A percentile compares a stretch with the other conserved stretches of the same genome.
Evolutionary conservation across 2,888 invertebrate species (phyloP).

Genomic region (Xestia rhomboidea): DNA sequence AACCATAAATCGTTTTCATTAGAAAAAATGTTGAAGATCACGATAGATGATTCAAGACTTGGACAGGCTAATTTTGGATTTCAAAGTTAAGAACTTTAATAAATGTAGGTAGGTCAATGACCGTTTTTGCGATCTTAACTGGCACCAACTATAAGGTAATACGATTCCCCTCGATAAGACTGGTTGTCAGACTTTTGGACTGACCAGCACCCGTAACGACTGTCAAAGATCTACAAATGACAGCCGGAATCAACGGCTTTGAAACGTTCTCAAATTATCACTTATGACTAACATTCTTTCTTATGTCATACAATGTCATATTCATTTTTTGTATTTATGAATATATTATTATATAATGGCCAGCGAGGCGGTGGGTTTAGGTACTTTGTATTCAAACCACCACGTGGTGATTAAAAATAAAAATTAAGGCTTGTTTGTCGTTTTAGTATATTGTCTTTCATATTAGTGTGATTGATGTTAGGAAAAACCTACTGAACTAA

Average conservation of each 20-base stretch:
- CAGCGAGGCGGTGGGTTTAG: accelerated
- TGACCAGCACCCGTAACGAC: neutral
- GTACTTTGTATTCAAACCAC: neutral
- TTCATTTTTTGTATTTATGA: neutral
- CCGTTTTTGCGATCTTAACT: too few species aligned
- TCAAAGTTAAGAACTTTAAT: too few species aligned
- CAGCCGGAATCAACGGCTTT: neutral
- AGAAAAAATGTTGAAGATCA: too few species aligned
- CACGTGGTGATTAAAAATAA: neutral
- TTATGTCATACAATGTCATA: neutral
- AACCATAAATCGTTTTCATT: too few species aligned
- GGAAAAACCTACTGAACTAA: neutral
- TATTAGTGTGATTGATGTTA: conserved; percentile 1
- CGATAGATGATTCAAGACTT: too few species aligned
- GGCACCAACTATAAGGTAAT: neutral
- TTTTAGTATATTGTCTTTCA: conserved; percentile 6
- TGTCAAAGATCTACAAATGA: neutral
- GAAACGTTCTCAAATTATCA: neutral
- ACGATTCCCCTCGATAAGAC: neutral
- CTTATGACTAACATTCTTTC: neutral
- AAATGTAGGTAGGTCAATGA: too few species aligned
- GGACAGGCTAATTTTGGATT: too few species aligned
- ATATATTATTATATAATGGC: neutral
- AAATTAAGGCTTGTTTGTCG: conserved; percentile 6
- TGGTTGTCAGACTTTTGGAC: neutral